Evolutionary conservation across 2,113 vertebrate genomes (phyloP).

Genomic region (Propithecus coquereli): DNA sequence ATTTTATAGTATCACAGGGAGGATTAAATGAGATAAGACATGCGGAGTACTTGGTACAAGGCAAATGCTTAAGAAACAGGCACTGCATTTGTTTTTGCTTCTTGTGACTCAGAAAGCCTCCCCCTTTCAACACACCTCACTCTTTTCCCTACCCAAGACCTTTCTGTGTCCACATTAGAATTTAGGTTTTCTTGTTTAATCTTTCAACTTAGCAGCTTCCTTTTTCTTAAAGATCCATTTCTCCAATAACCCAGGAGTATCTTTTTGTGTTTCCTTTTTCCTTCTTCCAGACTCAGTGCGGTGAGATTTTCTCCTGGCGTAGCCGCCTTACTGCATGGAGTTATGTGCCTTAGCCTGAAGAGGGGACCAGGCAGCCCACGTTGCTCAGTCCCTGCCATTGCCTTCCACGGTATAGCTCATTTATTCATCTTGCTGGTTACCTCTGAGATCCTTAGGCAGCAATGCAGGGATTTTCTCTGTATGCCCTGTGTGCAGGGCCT

Average conservation of each 20-base stretch:
- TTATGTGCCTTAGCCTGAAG: not conserved
- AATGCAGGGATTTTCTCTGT: not conserved
- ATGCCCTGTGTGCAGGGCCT: not conserved
- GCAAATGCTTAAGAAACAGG: not conserved
- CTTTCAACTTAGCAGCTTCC: not conserved
- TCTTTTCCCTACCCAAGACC: not conserved
- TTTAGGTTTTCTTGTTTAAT: not conserved
- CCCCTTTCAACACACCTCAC: not conserved
- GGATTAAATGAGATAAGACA: not conserved
- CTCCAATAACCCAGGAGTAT: not conserved
- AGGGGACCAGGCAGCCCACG: not conserved
- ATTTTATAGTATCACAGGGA: not conserved
- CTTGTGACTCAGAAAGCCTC: not conserved
- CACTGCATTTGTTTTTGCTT: not conserved
- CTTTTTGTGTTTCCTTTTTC: not conserved
- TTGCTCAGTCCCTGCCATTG: not conserved
- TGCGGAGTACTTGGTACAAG: not conserved
- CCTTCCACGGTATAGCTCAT: not conserved
- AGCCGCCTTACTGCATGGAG: not conserved
- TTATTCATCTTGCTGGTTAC: not conserved
- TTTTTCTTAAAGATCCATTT: not conserved
- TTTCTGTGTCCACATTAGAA: not conserved
- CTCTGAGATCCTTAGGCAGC: not conserved
- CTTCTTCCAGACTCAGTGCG: not conserved
- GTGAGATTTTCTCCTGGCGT: not conserved